Base-by-base conservation (phyloP, 1,140 invertebrate species). In the Harpegnathos saltator region DNA sequence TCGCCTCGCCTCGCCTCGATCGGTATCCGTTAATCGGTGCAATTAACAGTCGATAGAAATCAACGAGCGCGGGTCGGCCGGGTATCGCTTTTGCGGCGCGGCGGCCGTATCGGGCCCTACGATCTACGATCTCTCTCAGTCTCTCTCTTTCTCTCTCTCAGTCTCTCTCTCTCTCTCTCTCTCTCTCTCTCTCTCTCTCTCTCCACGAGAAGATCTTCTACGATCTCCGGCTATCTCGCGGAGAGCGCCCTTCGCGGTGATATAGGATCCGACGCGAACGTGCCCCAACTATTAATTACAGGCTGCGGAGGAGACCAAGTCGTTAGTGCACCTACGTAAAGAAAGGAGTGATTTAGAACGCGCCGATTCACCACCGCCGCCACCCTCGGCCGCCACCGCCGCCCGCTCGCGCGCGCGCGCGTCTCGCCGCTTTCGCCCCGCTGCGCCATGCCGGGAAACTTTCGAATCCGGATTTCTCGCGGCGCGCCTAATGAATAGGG, bases 291-390 rank as follows among this genome's bases (percentile, higher is more conserved):
- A 90, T 90, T 90, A 91, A 91, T 90, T 87, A 89, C 90, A 89
- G 74, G n/a, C 86, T 59, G 85, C 80, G 71, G 81, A 89, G 85
- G 84, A 85, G 80, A 81, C 87, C 68, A 63, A 84, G 85, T 87
- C 89, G 85, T 90, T 90, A 90, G 89, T 62, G 77, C 87, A 85
- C 89, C 83, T 87, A 88, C 90, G 90, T 84, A 84, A 90, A 88
- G 83, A 85, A 91, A 85, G 66, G 82, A 84, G 73, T 84, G 90
- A 89, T 91, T 91, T 89, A 89, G 84, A 62, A 78, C 59, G 72
- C 22, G 19, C 72, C 77, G 58, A 81, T 81, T 82, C 72, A n/a
- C 1, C 73, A 26, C 38, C 54, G 0, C 17, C 59, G 4, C 62
- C 19, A 12, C 22, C 4, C 65, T 33, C 29, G 24, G 17, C 0